Conservation (phyloP, 1,140 invertebrate genomes). For the Myzus persicae region DNA sequence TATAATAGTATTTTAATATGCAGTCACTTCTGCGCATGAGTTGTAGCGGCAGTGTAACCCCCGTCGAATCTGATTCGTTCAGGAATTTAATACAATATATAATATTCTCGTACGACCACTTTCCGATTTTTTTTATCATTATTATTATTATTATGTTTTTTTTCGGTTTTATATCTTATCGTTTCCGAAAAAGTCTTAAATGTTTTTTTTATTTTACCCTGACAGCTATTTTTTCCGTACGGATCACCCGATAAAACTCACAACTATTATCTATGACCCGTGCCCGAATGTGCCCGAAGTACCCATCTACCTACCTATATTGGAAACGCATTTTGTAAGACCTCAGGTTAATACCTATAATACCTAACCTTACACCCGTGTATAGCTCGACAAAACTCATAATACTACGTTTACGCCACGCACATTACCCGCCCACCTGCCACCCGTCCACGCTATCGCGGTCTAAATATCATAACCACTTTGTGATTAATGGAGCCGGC, state of each 20-base stretch:
- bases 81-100: slow-evolving; percentile 21
- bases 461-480: slow-evolving; percentile 26
- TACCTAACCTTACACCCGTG: not conserved
- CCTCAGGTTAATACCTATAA: not conserved
- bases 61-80: not conserved
- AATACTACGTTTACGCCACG: not conserved
- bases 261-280: not conserved
- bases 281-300: not conserved
- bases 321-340: not conserved
- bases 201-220: not conserved
- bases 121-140: not conserved
- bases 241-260: not conserved
- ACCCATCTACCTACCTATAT: not conserved
- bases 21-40: not conserved
- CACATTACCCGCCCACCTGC: not conserved
- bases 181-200: not conserved
- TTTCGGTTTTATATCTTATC: not conserved
- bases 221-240: not conserved
- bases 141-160: not conserved
- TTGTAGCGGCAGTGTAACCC: not conserved
- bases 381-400: not conserved
- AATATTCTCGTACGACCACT: slow-evolving; percentile 6
- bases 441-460: not conserved
- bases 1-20: not conserved
- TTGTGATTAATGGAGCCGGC: slow-evolving; percentile 26